Evolutionary conservation across 2,888 invertebrate genomes (phyloP), one percentile per base, ranked within the genome.

Genomic region (Morpho deidamia): DNA sequence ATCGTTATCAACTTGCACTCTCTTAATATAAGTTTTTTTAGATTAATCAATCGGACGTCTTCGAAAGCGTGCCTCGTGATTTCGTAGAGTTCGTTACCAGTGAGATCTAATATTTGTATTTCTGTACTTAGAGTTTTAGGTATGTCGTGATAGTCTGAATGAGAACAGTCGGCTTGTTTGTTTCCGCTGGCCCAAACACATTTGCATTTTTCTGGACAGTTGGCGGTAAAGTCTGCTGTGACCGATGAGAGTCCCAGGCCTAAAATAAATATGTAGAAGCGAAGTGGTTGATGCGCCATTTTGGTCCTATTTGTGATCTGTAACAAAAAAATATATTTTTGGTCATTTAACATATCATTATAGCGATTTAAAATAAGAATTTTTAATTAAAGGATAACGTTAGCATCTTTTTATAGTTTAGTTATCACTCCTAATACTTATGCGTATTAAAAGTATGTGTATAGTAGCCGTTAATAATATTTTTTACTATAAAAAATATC

Each of bases 111-210:
- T 50, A 92, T 92, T 72, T 94, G 93, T 68, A 94, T 90, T 58
- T 95, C 94, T 38, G 92, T 83, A 71, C 95, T 95, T 37, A 97
- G 84, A 50, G 92, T 92, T 58, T 85, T 88, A 0, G 97, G 97
- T 62, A 97, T 93, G 34, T 92, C 85, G 44, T 89, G 91, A 35
- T 95, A 89, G n/a, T 91, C 89, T 39, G 91, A 90, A 52, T 91
- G 89, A 37, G 92, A 92, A 76, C 97, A 97, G 65, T 96, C 95
- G 1, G 96, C 97, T 14, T 93, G 93, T 75, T 95, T 96, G 77
- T 94, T 95, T 7, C 97, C 96, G 56, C 94, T 93, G 33, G 93
- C 93, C 97, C 97, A 97, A 61, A 94, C 93, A 77, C 97, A 97
- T 70, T 93, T 93, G 86, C 97, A 97, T 53, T 89, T 88, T 61